Percentiles rank a stretch among this genome's conserved stretches.
phyloP scores from a whole-genome alignment of 1,140 invertebrate species.

The Mamestra configurata region DNA sequence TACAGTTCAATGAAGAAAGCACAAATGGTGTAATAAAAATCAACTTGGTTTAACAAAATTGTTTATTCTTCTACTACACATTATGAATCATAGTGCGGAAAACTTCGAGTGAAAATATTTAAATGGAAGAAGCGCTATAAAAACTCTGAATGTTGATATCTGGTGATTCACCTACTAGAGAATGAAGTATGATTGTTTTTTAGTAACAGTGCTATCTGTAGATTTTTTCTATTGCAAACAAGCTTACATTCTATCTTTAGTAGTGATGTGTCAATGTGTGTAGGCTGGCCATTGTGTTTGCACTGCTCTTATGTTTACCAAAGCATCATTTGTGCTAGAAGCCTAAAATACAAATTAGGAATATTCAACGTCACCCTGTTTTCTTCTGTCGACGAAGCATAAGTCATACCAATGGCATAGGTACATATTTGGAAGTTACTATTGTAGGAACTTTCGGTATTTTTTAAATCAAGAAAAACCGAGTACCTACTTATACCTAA shows the following conservation, averaged over 20 bases:
- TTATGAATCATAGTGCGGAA: slow-evolving; percentile 22
- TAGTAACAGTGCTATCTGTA: background rate
- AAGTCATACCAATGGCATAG: too few relatives aligned
- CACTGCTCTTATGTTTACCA: background rate
- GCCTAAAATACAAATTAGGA: background rate
- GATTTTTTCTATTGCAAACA: slow-evolving; percentile 5
- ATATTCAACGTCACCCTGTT: background rate
- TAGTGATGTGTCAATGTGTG: too few relatives aligned
- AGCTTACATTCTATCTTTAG: slow-evolving; percentile 7
- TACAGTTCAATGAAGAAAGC: slow-evolving; percentile 3
- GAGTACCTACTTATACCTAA: background rate
- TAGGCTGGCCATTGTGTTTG: too few relatives aligned
- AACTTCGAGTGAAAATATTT: slow-evolving; percentile 19
- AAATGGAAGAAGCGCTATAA: slow-evolving; percentile 6
- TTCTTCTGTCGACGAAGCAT: background rate
- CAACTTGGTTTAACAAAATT: slow-evolving; percentile 11
- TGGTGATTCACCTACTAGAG: slow-evolving; percentile 29
- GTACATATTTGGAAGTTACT: too few relatives aligned
- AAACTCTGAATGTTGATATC: slow-evolving; percentile 1
- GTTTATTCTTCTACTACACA: slow-evolving; percentile 29
- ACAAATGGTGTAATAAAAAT: slow-evolving; percentile 6
- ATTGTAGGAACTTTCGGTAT: too few relatives aligned
- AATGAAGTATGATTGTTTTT: slow-evolving; percentile 19
- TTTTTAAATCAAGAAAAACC: too few relatives aligned
- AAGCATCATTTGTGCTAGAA: background rate